Conservation (phyloP, 1,140 invertebrate genomes). For the Drosophila pandora region DNA sequence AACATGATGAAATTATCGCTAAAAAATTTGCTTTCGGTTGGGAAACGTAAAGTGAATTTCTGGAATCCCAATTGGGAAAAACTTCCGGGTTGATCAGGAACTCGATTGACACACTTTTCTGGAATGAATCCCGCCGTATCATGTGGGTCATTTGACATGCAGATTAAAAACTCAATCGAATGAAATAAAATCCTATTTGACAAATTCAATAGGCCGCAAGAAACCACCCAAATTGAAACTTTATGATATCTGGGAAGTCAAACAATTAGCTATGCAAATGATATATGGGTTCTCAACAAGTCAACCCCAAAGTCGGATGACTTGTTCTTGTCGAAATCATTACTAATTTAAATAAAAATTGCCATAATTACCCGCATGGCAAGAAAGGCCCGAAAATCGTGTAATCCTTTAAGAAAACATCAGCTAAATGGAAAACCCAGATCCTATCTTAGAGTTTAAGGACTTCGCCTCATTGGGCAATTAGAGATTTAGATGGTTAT, state of each 20-base stretch:
- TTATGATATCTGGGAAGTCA: constrained; percentile 37
- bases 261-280: constrained; percentile 74
- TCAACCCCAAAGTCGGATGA: constrained; percentile 27
- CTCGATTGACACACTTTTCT: constrained; percentile 53
- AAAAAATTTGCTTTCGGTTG: constrained; percentile 33
- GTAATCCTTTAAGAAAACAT: constrained; percentile 68
- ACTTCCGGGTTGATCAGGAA: constrained; percentile 35
- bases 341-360: constrained; percentile 41
- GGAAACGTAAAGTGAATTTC: constrained; percentile 28
- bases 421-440: constrained; percentile 7
- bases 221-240: constrained; percentile 26
- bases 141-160: constrained; percentile 77
- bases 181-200: constrained; percentile 65
- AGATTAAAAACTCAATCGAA: constrained; percentile 74
- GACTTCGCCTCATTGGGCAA: constrained; percentile 59
- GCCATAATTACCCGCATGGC: constrained; percentile 72
- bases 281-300: constrained; percentile 45
- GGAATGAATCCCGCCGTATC: constrained; percentile 11
- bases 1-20: constrained; percentile 40
- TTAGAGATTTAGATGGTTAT: constrained; percentile 36
- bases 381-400: constrained; percentile 34
- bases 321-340: constrained; percentile 28
- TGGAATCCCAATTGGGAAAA: constrained; percentile 31
- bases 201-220: constrained; percentile 55
- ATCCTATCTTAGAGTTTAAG: constrained; percentile 33